Conservation (phyloP, 92 coral and sea anemone genomes). For the Phenganax subtilis region DNA sequence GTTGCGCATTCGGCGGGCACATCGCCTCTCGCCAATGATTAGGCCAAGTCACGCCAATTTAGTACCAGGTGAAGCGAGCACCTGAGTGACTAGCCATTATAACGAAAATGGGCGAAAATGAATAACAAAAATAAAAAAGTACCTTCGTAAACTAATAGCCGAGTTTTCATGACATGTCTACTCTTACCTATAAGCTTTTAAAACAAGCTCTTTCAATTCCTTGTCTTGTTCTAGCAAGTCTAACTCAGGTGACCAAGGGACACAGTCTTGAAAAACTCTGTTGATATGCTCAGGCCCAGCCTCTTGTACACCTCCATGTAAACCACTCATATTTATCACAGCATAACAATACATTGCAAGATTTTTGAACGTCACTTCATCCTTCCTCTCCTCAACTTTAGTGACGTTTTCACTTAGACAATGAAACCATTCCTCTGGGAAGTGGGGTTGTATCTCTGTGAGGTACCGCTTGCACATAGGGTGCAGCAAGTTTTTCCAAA, state of each 20-base stretch:
- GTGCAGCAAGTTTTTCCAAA: conserved; percentile 1
- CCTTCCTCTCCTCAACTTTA: conserved; percentile 43
- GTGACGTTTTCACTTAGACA: conserved; percentile 46
- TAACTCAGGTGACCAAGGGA: conserved; percentile 86
- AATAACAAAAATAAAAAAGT: neutral
- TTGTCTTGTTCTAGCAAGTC: conserved; percentile 71
- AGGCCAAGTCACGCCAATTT: too few relatives aligned
- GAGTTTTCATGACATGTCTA: neutral
- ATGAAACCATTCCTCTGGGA: conserved; percentile 72
- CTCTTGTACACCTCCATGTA: conserved; percentile 66
- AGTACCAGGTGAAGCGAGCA: too few relatives aligned
- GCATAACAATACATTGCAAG: conserved; percentile 70
- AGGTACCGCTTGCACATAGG: conserved; percentile 22
- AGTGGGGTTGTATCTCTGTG: conserved; percentile 53
- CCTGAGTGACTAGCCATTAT: too few relatives aligned
- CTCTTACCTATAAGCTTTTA: conserved; percentile 86
- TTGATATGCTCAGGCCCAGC: conserved; percentile 82
- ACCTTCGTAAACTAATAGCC: neutral
- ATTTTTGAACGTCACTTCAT: conserved; percentile 40
- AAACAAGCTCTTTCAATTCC: conserved; percentile 59
- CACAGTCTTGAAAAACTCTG: conserved; percentile 62
- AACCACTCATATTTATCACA: conserved; percentile 75
- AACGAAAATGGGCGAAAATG: too few relatives aligned
- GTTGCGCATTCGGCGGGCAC: too few relatives aligned
- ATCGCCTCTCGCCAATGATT: too few relatives aligned